Evolutionary conservation across 2,888 invertebrate genomes (phyloP).

Genomic region (Meganola albula): DNA sequence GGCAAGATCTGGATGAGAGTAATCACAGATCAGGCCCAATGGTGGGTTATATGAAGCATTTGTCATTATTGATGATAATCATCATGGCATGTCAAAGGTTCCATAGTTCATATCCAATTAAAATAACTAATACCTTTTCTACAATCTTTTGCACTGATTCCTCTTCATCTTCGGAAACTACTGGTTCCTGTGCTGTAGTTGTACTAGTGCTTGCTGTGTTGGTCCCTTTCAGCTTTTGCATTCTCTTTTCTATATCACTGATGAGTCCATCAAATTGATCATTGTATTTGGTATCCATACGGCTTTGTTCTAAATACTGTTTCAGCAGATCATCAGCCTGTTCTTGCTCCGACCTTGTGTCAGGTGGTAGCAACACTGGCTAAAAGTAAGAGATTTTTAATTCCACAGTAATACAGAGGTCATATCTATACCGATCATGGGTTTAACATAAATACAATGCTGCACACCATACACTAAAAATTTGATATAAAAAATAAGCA

Average conservation of each 20-base stretch:
- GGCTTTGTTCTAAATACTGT: slow-evolving; percentile 74
- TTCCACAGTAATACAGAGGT: too few species aligned
- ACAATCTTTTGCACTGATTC: slow-evolving; percentile 51
- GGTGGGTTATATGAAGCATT: too few species aligned
- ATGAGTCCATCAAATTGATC: slow-evolving; percentile 57
- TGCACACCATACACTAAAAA: too few species aligned
- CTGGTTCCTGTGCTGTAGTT: slow-evolving; percentile 6
- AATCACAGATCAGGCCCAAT: too few species aligned
- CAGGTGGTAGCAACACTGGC: slow-evolving; percentile 64
- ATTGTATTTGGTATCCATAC: slow-evolving; percentile 62
- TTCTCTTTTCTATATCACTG: slow-evolving; percentile 48
- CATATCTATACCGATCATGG: too few species aligned
- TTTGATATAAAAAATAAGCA: too few species aligned
- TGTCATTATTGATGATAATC: too few species aligned
- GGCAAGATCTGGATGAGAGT: too few species aligned
- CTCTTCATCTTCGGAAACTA: slow-evolving; percentile 56
- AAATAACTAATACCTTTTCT: slow-evolving; percentile 45
- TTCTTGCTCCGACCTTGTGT: slow-evolving; percentile 82
- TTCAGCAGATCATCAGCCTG: slow-evolving; percentile 84
- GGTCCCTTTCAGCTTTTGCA: slow-evolving; percentile 47
- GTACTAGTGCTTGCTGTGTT: slow-evolving; percentile 13
- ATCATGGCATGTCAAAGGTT: too few species aligned
- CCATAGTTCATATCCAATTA: too few species aligned
- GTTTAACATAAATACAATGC: too few species aligned
- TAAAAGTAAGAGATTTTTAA: slow-evolving; percentile 30